Base-by-base conservation (phyloP, 2,888 invertebrate species). In the Scaptomyza caliginosa region DNA sequence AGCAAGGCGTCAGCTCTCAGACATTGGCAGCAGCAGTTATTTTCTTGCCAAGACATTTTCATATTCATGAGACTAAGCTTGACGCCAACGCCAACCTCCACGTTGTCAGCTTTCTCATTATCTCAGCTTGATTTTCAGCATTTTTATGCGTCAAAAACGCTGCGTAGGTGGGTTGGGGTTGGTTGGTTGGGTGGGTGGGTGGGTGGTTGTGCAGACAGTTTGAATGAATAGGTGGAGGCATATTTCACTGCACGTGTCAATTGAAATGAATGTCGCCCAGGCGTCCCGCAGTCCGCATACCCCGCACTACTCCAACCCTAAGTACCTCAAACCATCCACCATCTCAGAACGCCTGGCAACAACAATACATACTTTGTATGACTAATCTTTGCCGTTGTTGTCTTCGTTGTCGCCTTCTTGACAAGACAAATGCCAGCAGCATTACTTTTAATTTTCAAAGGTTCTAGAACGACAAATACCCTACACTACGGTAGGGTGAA, bases 231-330 rank as follows among this genome's bases (percentile, higher is more conserved):
- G 54, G 38, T 56, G 54, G 63, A 48, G 79, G 57, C 58, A 76
- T 58, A 64, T 77, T 75, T 72, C 67, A 68, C 60, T 89, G 86
- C 86, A 86, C 89, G 86, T 86, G 86, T 86, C 86, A 88, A 86
- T 89, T 88, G 86, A 86, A 86, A 89, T 88, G 88, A 89, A 81
- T 86, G 88, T 89, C 74, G 79, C 82, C 82, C 77, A 51, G 78
- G 71, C 87, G 57, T 68, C 77, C 74, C 74, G 62, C 76, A 57
- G 80, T 74, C 71, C 83, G 26, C 10, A 55, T 49, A n/a, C 45
- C 48, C 67, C 24, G 40, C 36, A 7, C 49, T 8, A 17, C 7
- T 30, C 32, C 34, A 34, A 34, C 16, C 54, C 19, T 19, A 52
- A 5, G 42, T 17, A 36, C 23, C 39, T n/a, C 46, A 17, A 16